Percentiles rank a stretch among this genome's conserved stretches.
Evolutionary conservation across 2,888 invertebrate species (phyloP).

Genomic region (Stenolophus ochropezus): DNA sequence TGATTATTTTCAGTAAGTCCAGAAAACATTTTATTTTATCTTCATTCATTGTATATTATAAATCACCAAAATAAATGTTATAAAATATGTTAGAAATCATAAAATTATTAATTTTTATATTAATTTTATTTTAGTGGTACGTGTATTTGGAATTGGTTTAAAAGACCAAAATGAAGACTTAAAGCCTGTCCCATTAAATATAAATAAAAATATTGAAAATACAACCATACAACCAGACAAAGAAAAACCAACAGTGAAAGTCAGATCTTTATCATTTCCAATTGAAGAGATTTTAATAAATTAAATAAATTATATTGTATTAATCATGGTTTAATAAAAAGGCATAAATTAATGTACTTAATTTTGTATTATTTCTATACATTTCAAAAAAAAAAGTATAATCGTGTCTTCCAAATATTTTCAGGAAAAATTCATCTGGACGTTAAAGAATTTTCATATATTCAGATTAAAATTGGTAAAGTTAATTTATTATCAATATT

Average conservation of each 20-base stretch:
- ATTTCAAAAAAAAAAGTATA: not conserved
- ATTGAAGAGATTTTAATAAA: constrained; percentile 3
- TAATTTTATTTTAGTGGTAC: not conserved
- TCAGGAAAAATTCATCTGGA: not conserved
- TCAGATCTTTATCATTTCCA: not conserved
- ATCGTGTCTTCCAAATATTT: not conserved
- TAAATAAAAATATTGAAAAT: not conserved
- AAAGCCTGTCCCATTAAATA: not conserved
- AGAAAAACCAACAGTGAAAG: not conserved
- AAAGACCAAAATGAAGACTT: not conserved
- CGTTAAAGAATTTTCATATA: not conserved
- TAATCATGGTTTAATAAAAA: not conserved
- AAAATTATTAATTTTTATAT: too few relatives aligned
- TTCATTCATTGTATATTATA: not conserved
- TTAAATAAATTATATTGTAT: not conserved
- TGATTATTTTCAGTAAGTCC: constrained; percentile 12
- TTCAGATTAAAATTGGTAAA: too few relatives aligned
- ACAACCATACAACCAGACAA: not conserved
- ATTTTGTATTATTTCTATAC: not conserved
- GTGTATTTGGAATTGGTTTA: not conserved
- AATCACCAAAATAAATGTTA: not conserved
- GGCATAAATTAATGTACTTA: not conserved
- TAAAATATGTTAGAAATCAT: too few relatives aligned
- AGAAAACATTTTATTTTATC: not conserved
- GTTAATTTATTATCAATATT: too few relatives aligned